Conservation (phyloP, 2,888 invertebrate genomes). For the Agrochola macilenta region DNA sequence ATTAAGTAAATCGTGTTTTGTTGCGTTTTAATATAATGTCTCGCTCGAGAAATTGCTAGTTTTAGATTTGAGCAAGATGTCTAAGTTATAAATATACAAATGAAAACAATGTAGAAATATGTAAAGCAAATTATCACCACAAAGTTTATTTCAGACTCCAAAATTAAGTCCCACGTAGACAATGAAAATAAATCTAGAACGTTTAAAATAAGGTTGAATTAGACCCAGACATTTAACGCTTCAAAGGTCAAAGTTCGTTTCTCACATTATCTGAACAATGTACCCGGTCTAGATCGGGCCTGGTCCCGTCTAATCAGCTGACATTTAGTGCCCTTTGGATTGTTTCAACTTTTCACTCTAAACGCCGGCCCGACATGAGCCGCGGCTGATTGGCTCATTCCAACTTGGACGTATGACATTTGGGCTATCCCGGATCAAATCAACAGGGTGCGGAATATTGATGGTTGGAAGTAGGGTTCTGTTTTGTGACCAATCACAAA, state of each 20-base stretch:
- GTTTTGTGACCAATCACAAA: slow-evolving; percentile 4
- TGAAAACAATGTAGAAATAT: neutral
- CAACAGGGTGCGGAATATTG: slow-evolving; percentile 30
- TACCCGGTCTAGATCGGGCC: slow-evolving; percentile 44
- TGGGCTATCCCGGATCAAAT: slow-evolving; percentile 35
- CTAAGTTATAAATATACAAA: neutral
- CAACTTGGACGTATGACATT: slow-evolving; percentile 46
- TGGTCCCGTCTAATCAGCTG: slow-evolving; percentile 50
- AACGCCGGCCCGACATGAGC: slow-evolving; percentile 37
- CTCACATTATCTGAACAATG: slow-evolving; percentile 57
- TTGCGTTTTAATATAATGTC: neutral
- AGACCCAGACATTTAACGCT: slow-evolving; percentile 30
- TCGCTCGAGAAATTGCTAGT: neutral
- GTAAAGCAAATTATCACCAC: neutral
- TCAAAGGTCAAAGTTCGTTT: slow-evolving; percentile 53
- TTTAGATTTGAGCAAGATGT: neutral
- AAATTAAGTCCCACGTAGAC: slow-evolving; percentile 3
- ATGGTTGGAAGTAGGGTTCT: slow-evolving; percentile 23
- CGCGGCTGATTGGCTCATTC: slow-evolving; percentile 52
- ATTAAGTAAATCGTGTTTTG: neutral
- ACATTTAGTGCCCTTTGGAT: slow-evolving; percentile 53
- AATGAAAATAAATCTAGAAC: slow-evolving; percentile 40
- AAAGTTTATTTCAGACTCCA: neutral
- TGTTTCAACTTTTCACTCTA: slow-evolving; percentile 56
- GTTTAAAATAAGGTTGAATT: slow-evolving; percentile 30